Base-by-base conservation (phyloP, 1,140 invertebrate genomes). In the Arion vulgaris region DNA sequence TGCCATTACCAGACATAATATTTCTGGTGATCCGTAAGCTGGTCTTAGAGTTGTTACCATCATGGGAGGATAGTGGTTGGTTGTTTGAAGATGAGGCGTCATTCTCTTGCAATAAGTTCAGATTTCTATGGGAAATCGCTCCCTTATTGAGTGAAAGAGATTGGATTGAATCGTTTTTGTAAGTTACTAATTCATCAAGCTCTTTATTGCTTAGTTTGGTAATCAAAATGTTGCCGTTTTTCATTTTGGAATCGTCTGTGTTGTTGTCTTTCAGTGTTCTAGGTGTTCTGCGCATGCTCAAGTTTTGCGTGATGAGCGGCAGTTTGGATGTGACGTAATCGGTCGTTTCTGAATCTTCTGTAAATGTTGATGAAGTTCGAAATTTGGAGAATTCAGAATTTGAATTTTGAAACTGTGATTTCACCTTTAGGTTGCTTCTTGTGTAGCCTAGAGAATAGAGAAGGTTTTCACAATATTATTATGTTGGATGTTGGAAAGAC, bases 281-380 rank as follows among this genome's bases (percentile, higher is more conserved):
- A 2, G 26, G 23, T 23, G 1, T 57, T 19, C 17, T 57, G 4
- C 26, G 53, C 53, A 57, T 11, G 53, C 53, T 9, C 53, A 11
- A 15, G 23, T 19, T 57, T 57, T 57, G 53, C 74, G 71, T n/a
- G 45, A 84, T 84, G 73, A 74, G 73, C 34, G 83, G 80, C 13
- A 84, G 80, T 57, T 69, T 80, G 34, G 39, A n/a, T 0, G 28
- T 77, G 2, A 32, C 69, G 19, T 57, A 36, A 38, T 66, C 77
- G 1, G 19, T 2, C 2, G 41, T 80, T 41, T 66, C 68, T 57
- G 79, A 53, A 19, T 72, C 74, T 34, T 69, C 73, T 23, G 41
- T 28, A 11, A 38, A 7, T 32, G 45, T 62, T 36, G 77, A 51
- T n/a, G 71, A 32, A 38, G 51, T 26, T 26, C 26, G 34, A 5